phyloP scores from a whole-genome alignment of 2,888 invertebrate genomes.

The Drosophila aldrichi region DNA sequence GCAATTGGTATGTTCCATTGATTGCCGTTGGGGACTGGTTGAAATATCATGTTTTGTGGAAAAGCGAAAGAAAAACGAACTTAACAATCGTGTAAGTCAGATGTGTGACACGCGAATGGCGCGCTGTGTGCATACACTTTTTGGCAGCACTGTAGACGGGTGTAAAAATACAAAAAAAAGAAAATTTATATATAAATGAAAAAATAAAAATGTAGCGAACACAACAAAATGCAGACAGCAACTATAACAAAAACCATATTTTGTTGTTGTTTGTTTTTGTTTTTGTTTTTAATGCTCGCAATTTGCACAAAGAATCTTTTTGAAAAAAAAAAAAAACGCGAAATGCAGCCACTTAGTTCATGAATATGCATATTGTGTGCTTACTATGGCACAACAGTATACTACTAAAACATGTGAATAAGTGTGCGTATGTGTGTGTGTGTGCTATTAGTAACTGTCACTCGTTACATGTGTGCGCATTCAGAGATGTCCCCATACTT shows the following conservation, averaged over 20 bases:
- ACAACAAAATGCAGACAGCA: constrained; percentile 1
- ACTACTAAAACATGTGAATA: neutral
- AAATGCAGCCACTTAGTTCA: constrained; percentile 66
- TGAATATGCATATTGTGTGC: constrained; percentile 68
- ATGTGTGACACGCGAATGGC: neutral
- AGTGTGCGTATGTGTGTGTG: constrained; percentile 31
- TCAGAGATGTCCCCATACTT: constrained; percentile 31
- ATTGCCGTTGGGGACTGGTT: neutral
- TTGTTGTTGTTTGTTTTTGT: constrained; percentile 19
- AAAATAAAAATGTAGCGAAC: neutral
- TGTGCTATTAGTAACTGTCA: constrained; percentile 71
- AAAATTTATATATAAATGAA: neutral
- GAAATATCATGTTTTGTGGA: neutral
- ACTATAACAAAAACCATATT: constrained; percentile 22
- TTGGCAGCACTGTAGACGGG: constrained; percentile 7
- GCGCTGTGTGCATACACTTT: constrained; percentile 2
- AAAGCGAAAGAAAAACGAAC: neutral
- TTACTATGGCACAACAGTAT: constrained; percentile 37
- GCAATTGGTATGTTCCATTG: neutral
- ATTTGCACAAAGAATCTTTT: constrained; percentile 69
- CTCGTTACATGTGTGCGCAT: constrained; percentile 53
- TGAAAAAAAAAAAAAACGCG: constrained; percentile 38
- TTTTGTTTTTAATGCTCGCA: constrained; percentile 44
- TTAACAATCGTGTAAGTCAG: constrained; percentile 7
- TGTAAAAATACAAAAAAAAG: neutral